A percentile compares a stretch with the other conserved stretches of the same genome.
Evolutionary conservation across 2,113 vertebrate species (phyloP).

Genomic region (Choloepus hoffmanni): DNA sequence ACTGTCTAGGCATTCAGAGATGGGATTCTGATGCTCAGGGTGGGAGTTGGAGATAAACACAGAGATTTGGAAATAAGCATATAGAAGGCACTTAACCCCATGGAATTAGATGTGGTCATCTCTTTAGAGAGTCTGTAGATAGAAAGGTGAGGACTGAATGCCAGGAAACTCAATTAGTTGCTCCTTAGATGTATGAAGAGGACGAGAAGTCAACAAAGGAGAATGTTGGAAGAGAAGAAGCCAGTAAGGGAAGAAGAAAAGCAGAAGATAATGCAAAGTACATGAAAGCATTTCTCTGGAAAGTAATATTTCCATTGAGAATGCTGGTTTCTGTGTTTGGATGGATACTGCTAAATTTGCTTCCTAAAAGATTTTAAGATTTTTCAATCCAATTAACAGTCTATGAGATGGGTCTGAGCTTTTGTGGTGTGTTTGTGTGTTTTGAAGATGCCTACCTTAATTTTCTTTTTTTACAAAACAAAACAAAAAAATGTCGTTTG

Average conservation of each 20-base stretch:
- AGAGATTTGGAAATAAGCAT: neutral
- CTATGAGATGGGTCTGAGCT: neutral
- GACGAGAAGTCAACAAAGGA: neutral
- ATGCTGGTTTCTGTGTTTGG: neutral
- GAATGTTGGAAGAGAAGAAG: neutral
- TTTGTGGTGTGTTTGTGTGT: neutral
- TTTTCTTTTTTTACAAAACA: neutral
- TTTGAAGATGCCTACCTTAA: neutral
- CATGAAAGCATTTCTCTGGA: neutral
- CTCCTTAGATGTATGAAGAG: neutral
- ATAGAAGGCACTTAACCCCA: neutral
- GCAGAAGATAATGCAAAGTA: neutral
- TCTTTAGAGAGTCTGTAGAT: neutral
- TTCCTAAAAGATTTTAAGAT: neutral
- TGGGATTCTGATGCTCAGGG: neutral
- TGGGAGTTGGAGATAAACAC: neutral
- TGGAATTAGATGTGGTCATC: accelerated
- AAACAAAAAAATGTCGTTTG: neutral
- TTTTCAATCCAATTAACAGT: neutral
- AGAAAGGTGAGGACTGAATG: neutral
- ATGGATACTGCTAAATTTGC: neutral
- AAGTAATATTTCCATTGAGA: neutral
- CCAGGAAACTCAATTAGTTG: neutral
- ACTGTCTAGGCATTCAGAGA: neutral
- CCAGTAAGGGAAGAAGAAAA: neutral